phyloP scores from a whole-genome alignment of 2,888 invertebrate species.

The Raillietiella orientalis region DNA sequence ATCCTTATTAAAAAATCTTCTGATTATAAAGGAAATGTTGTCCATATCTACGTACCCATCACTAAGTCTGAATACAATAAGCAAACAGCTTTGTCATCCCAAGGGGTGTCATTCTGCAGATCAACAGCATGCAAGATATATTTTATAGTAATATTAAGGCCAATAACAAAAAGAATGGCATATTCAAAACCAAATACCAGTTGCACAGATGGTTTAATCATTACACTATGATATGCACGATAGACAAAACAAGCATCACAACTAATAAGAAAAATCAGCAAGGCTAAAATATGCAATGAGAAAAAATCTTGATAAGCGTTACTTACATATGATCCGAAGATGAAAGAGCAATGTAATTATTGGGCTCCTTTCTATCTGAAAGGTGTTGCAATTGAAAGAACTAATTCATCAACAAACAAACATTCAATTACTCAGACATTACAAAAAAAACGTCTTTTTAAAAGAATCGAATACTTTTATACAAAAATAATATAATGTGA shows the following conservation, averaged over 20 bases:
- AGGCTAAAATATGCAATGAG: conserved; percentile 12
- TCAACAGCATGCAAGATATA: conserved; percentile 62
- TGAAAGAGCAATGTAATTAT: conserved; percentile 87
- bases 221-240: conserved; percentile 72
- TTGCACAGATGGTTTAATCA: conserved; percentile 77
- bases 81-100: conserved; percentile 98
- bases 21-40: neutral
- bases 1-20: conserved; percentile 15
- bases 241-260: conserved; percentile 64
- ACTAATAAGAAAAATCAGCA: conserved; percentile 42
- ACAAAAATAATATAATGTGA: conserved; percentile 2
- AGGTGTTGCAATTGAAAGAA: too few species aligned
- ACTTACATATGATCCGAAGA: conserved; percentile 42
- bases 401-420: too few species aligned
- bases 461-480: conserved; percentile 7
- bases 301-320: neutral
- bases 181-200: conserved; percentile 98
- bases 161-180: conserved; percentile 74
- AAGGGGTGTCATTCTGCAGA: conserved; percentile 68
- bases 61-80: conserved; percentile 80
- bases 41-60: conserved; percentile 29
- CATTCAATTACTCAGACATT: too few species aligned
- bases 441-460: conserved; percentile 4
- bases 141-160: conserved; percentile 70
- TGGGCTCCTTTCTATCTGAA: conserved; percentile 93